Base-by-base conservation (phyloP, 1,140 invertebrate species). In the Hydropsyche tenuis region DNA sequence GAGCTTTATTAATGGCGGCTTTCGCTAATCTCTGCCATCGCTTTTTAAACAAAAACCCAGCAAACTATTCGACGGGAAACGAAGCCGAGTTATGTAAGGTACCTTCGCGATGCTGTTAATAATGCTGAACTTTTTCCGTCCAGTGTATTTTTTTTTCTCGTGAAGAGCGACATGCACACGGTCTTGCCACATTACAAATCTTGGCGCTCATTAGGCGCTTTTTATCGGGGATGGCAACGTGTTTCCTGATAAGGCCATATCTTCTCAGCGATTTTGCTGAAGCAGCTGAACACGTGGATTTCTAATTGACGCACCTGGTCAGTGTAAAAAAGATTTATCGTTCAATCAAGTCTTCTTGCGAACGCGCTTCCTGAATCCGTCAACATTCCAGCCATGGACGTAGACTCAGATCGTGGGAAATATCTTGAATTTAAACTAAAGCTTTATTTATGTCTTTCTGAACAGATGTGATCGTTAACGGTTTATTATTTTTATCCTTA, bases 1-100 rank as follows among this genome's bases (percentile, higher is more conserved):
- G 45, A 72, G 71, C 45, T 37, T 46, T 73, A 73, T 46, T 64
- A 73, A 65, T 65, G 71, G 62, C n/a, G 14, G 22, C 63, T n/a
- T 27, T 65, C 20, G 25, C 9, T 43, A 14, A 43, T 43, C 11
- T 65, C 56, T 16, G 4, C 20, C 12, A 51, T 51, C 14, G n/a
- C 48, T 5, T 51, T 51, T 51, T 16, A 51, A 51, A 37, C 30
- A 37, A 37, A 37, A 37, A 37, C 30, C 30, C 30, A 37, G n/a
- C 9, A 9, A 37, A 37, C 30, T 37, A 37, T 37, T 37, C 30
- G 30, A 9, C 9, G 30, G 30, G 30, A 37, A 37, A 37, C 30
- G 30, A 9, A 3, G 30, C 30, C 9, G 30, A 3, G 56, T 20
- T 23, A 6, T 22, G 6, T 14, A 22, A 23, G n/a, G 20, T 20